Percentiles rank a stretch among this genome's conserved stretches.
Evolutionary conservation across 2,888 invertebrate species (phyloP).

Genomic region (Sthenelais limicola): DNA sequence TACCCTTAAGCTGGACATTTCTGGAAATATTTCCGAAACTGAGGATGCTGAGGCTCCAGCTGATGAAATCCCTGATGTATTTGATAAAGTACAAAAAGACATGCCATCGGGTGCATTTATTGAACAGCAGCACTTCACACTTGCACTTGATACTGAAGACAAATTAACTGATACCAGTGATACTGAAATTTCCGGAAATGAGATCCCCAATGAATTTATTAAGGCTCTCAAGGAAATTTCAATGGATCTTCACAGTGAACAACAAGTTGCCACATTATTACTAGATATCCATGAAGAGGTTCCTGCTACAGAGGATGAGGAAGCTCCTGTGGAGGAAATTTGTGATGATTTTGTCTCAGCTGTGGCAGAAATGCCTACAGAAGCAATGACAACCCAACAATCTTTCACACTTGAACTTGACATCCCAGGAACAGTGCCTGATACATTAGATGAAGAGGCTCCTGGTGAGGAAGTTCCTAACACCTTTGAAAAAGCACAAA

Average conservation of each 20-base stretch:
- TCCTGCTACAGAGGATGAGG: conserved; percentile 2
- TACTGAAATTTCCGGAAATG: background rate
- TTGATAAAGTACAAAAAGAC: background rate
- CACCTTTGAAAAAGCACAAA: conserved; percentile 2
- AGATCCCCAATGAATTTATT: background rate
- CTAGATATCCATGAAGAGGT: background rate
- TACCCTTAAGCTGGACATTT: background rate
- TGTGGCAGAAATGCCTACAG: conserved; percentile 11
- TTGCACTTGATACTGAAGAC: background rate
- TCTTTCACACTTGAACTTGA: conserved; percentile 6
- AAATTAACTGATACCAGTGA: background rate
- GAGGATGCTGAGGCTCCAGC: background rate
- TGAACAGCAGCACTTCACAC: conserved; percentile 20
- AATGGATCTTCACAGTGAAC: background rate
- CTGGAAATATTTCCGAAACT: conserved; percentile 6
- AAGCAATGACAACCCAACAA: conserved; percentile 34
- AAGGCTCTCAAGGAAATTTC: background rate
- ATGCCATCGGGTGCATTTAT: conserved; percentile 8
- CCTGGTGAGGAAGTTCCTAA: conserved; percentile 22
- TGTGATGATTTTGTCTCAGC: conserved; percentile 10
- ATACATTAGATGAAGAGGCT: conserved; percentile 9
- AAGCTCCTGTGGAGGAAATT: conserved; percentile 3
- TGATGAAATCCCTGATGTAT: conserved; percentile 14
- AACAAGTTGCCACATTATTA: no score
- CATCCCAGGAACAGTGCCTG: background rate